A percentile compares a stretch with the other conserved stretches of the same genome.
phyloP scores from a whole-genome alignment of 2,888 invertebrate genomes.

The Pristionchus arcanus region DNA sequence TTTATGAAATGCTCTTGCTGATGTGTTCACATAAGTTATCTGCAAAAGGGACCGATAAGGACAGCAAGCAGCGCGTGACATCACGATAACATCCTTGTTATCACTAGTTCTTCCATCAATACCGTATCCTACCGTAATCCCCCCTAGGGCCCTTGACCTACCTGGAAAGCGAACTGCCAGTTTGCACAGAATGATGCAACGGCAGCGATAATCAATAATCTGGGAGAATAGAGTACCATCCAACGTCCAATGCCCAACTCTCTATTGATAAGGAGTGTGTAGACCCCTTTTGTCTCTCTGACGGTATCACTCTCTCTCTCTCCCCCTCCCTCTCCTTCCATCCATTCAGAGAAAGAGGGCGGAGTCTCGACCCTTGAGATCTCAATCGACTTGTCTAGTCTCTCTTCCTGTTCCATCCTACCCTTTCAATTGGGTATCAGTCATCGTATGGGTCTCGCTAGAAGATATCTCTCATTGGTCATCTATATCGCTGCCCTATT shows the following conservation, averaged over 20 bases:
- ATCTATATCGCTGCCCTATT: conserved; percentile 67
- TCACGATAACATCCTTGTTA: background rate
- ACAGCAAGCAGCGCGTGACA: background rate
- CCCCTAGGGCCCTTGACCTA: conserved; percentile 41
- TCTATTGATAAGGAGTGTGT: conserved; percentile 29
- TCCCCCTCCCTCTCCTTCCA: background rate
- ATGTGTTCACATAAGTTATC: conserved; percentile 79
- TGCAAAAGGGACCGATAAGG: conserved; percentile 59
- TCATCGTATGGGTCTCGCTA: conserved; percentile 40
- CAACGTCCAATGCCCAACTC: conserved; percentile 30
- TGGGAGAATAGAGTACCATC: conserved; percentile 56
- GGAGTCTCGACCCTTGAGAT: background rate
- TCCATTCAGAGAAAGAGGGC: background rate
- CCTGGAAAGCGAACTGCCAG: conserved; percentile 79
- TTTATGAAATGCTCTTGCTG: conserved; percentile 71
- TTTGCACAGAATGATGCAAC: conserved; percentile 76
- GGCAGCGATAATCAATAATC: conserved; percentile 70
- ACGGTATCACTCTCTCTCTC: conserved; percentile 24
- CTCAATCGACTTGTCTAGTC: background rate
- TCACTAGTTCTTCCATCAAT: background rate
- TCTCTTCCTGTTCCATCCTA: conserved; percentile 11
- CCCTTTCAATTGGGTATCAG: conserved; percentile 56
- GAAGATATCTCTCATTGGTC: conserved; percentile 20
- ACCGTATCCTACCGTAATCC: background rate
- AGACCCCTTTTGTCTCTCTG: conserved; percentile 23